A percentile compares a stretch with the other conserved stretches of the same genome.
Evolutionary conservation across 2,888 invertebrate species (phyloP).

Genomic region (Hirtodrosophila confusa): DNA sequence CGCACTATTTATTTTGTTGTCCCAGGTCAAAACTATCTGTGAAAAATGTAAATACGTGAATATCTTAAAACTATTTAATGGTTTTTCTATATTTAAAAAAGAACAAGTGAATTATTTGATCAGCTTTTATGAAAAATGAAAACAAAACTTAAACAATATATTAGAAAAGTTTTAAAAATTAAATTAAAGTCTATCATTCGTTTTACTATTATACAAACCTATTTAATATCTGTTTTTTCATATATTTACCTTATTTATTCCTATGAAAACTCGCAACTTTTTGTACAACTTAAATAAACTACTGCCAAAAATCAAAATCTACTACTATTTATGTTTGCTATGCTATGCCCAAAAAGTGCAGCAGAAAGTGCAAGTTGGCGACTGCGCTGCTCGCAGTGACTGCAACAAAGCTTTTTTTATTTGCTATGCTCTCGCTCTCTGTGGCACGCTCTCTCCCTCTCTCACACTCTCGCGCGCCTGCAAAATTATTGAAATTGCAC

Average conservation of each 20-base stretch:
- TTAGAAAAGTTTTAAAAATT: too few relatives aligned
- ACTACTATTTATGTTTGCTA: constrained; percentile 58
- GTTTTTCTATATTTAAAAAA: too few relatives aligned
- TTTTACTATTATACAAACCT: too few relatives aligned
- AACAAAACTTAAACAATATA: too few relatives aligned
- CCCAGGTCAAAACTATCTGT: constrained; percentile 54
- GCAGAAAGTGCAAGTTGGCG: constrained; percentile 66
- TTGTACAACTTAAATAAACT: neutral
- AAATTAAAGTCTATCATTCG: too few relatives aligned
- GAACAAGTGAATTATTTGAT: too few relatives aligned
- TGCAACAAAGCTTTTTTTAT: constrained; percentile 45
- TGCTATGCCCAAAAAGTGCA: constrained; percentile 45
- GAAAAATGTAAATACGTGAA: neutral
- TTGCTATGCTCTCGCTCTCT: constrained; percentile 44
- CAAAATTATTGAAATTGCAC: constrained; percentile 74
- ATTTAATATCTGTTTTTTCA: too few relatives aligned
- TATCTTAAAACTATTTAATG: too few relatives aligned
- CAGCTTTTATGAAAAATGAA: too few relatives aligned
- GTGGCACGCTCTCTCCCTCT: constrained; percentile 2
- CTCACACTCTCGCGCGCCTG: constrained; percentile 13
- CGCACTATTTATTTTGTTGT: constrained; percentile 62
- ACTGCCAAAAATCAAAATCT: constrained; percentile 36
- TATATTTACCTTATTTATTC: too few relatives aligned
- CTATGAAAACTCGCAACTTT: too few relatives aligned
- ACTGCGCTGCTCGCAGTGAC: constrained; percentile 42